Percentiles rank a stretch among this genome's conserved stretches.
Evolutionary conservation across 2,888 invertebrate species (phyloP).

Genomic region (Drosophila basisetae): DNA sequence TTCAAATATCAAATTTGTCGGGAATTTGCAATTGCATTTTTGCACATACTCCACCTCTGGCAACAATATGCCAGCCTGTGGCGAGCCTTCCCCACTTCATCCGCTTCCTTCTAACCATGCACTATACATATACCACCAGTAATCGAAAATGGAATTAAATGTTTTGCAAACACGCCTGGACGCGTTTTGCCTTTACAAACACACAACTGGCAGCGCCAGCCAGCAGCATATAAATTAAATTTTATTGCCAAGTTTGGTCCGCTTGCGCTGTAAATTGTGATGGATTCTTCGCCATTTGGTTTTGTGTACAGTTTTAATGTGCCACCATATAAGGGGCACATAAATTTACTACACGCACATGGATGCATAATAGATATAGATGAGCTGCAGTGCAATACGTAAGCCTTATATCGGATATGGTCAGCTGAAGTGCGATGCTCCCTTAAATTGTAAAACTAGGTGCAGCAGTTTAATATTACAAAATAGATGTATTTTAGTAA

Average conservation of each 20-base stretch:
- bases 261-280: slow-evolving; percentile 59
- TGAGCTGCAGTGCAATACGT: slow-evolving; percentile 26
- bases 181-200: slow-evolving; percentile 25
- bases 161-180: slow-evolving; percentile 66
- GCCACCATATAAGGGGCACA: slow-evolving; percentile 29
- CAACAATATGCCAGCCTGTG: background rate
- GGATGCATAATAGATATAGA: slow-evolving; percentile 42
- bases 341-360: slow-evolving; percentile 17
- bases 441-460: background rate
- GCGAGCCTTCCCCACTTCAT: background rate
- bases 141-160: slow-evolving; percentile 72
- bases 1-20: slow-evolving; percentile 66
- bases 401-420: background rate
- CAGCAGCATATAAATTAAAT: slow-evolving; percentile 62
- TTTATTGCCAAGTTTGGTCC: slow-evolving; percentile 64
- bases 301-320: slow-evolving; percentile 38
- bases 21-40: slow-evolving; percentile 61
- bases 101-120: background rate
- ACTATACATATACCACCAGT: slow-evolving; percentile 11
- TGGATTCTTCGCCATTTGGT: slow-evolving; percentile 56
- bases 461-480: background rate
- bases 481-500: background rate
- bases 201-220: slow-evolving; percentile 3
- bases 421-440: too few relatives aligned
- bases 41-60: slow-evolving; percentile 17